These are phyloP conservation scores for Neuroscelio doddi DNA, from an alignment of 2,888 invertebrate species.

Conservation along the genomic window DNA sequence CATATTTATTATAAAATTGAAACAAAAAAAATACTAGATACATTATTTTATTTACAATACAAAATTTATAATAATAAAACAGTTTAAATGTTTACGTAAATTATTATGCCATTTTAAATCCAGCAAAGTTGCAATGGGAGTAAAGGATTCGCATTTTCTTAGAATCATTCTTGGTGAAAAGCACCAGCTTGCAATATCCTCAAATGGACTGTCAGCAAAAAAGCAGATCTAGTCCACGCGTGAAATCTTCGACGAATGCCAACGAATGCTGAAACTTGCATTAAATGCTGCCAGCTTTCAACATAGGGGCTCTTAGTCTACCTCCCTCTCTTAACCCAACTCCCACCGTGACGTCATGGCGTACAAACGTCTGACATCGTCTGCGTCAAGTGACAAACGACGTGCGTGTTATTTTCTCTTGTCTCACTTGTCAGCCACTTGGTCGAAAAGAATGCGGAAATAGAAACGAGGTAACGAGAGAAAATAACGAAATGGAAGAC, in stretches of 20 bases:
- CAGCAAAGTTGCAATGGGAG: neutral
- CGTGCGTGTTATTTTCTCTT: conserved; percentile 48
- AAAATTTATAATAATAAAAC: no score
- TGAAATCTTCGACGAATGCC: conserved; percentile 29
- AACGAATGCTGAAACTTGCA: conserved; percentile 36
- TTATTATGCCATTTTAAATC: no score
- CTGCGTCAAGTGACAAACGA: conserved; percentile 59
- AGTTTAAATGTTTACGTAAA: no score
- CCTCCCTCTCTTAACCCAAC: no score
- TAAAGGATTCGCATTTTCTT: neutral
- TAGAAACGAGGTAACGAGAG: conserved; percentile 16
- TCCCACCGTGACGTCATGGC: conserved; percentile 1
- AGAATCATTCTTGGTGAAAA: conserved; percentile 1
- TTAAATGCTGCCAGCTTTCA: conserved; percentile 31
- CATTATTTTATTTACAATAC: no score
- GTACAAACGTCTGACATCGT: conserved; percentile 36
- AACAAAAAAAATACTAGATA: no score
- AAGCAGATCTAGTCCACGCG: conserved; percentile 17
- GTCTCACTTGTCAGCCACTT: conserved; percentile 13
- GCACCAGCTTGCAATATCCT: conserved; percentile 12
- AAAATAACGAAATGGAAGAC: neutral
- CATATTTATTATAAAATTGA: no score
- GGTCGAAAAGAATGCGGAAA: conserved; percentile 13
- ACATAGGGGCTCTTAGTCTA: conserved; percentile 30
- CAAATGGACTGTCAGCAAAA: conserved; percentile 24